Percentiles rank a stretch among this genome's conserved stretches.
phyloP scores from a whole-genome alignment of 2,113 vertebrate species.

The Amphilophus citrinellus region DNA sequence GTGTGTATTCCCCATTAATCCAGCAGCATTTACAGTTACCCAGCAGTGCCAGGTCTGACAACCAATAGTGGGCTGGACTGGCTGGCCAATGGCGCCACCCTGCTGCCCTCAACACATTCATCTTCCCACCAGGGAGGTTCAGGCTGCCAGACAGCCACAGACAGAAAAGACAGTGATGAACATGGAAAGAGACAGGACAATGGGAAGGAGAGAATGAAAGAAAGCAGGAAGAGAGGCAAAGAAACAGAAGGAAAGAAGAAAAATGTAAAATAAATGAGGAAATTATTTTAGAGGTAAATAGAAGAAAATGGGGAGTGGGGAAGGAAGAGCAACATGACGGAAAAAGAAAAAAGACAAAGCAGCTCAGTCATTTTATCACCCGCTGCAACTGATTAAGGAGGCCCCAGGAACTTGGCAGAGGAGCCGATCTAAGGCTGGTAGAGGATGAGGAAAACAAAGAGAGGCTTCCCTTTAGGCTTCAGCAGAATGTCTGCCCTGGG shows the following conservation, averaged over 20 bases:
- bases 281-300: constrained; percentile 5
- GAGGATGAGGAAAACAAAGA: not conserved
- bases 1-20: constrained; percentile 77
- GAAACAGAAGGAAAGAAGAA: constrained; percentile 6
- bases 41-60: constrained; percentile 55
- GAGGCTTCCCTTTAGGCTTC: not conserved
- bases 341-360: constrained; percentile 33
- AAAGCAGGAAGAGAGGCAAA: constrained; percentile 17
- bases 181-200: constrained; percentile 53
- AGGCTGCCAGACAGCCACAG: constrained; percentile 57
- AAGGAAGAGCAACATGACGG: constrained; percentile 17
- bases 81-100: constrained; percentile 63
- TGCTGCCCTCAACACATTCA: constrained; percentile 71
- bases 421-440: constrained; percentile 31
- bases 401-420: constrained; percentile 55
- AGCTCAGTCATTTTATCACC: constrained; percentile 53
- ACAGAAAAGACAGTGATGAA: constrained; percentile 50
- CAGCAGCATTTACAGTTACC: constrained; percentile 69
- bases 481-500: not conserved
- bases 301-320: not conserved
- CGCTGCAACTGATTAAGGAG: constrained; percentile 68
- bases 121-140: constrained; percentile 73
- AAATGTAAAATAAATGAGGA: constrained; percentile 4
- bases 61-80: constrained; percentile 68
- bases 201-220: constrained; percentile 38